Base-by-base conservation (phyloP, 2,113 vertebrate species). In the Myotis brandtii region DNA sequence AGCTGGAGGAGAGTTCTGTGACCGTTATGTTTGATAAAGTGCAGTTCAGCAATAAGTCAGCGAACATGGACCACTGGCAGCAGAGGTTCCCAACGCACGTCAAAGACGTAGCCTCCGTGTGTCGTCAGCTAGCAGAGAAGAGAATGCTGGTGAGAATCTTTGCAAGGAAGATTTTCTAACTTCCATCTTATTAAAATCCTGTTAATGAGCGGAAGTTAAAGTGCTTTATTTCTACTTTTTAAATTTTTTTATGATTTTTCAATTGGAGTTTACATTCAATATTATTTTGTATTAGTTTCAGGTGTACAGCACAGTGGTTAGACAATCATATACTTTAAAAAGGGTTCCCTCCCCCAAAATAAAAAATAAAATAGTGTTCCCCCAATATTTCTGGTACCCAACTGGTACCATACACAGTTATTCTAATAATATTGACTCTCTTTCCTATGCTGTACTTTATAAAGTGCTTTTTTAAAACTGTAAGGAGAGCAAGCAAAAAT, bases 1-100 rank as follows among this genome's bases (percentile, higher is more conserved):
- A 98, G 3, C 98, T 99, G 86, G 98, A 98, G 14, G 99, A 99
- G 97, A 99, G 99, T 20, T 99, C 99, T 0, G 99, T 99, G 93
- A 99, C 99, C 0, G 96, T 99, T 6, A 98, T 99, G 98, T 99
- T 99, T 98, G 98, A 99, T 73, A 99, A 99, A 77, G 99, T 99
- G 14, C 99, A 99, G 98, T 99, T 99, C 94, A 99, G 98, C 95
- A 98, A 98, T 6, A 99, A 99, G 95, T 99, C 98, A 20, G 99
- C 99, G 20, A 99, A 99, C 30, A 98, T 99, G 98, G 99, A 99
- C 96, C 99, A 99, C 95, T 99, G 99, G 98, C 99, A 99, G 89
- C 99, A 99, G 96, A 98, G 99, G 34, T 99, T 99, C 94, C 99
- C 99, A 77, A 99, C 99, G 0, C 99, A 99, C 0, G 98, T 99